Evolutionary conservation across 23 tunicate species (phyloP), one percentile per base, ranked within the genome.

Genomic region (Styela plicata): DNA sequence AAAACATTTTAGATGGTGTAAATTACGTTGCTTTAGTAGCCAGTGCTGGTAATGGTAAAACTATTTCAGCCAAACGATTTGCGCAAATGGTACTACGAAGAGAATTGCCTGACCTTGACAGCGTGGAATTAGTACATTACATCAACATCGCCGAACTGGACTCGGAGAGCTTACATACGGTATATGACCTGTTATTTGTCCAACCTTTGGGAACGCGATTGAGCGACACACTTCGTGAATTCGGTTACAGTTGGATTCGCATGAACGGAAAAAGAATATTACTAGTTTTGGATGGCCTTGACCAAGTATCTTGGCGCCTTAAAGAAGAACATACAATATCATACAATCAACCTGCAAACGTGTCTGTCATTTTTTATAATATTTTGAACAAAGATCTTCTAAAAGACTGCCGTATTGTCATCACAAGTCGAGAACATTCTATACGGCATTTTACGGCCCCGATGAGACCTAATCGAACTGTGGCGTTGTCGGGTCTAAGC

Each of bases 41-140:
- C 30, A 29, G 31, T 67, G 71, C 71, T 1, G 71, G 71, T 25
- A 16, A 22, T 67, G 71, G 71, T 25, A 67, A 67, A 67, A 67
- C 71, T 16, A 67, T 29, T 16, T 25, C 71, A 18, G 71, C 71
- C 16, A 67, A 67, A 67, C n/a, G 71, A 25, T 67, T 67, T 0
- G 71, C 71, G 17, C 71, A 22, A 19, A 67, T 67, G 71, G 2
- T 22, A 25, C 22, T 67, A 24, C 19, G 31, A 29, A 67, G 22
- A 67, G 31, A 67, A 1, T 25, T 67, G 30, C 24, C 71, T 18
- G 19, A 22, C 18, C 31, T 67, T 18, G 71, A 19, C 16, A 17
- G 2, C 71, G 31, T 67, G 31, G 31, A 0, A 67, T 29, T 67
- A 22, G 24, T 67, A 25, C 71, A 29, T 29, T 67, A 67, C 71